Conservation (phyloP, 2,888 invertebrate genomes). For the Sturmia bella region DNA sequence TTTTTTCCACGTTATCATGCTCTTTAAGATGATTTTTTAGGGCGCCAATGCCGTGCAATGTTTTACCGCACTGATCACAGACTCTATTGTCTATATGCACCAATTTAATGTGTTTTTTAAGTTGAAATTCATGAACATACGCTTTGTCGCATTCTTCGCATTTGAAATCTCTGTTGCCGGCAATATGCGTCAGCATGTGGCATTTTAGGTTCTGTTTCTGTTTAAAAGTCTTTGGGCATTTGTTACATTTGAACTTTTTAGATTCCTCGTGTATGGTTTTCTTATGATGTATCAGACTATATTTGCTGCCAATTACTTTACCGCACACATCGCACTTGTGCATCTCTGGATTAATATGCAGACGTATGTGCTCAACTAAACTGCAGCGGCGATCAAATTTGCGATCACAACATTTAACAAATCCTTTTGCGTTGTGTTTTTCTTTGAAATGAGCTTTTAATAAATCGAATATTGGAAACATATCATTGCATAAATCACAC, state of each 20-base stretch:
- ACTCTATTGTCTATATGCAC: slow-evolving; percentile 64
- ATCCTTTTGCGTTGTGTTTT: slow-evolving; percentile 68
- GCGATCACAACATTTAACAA: slow-evolving; percentile 72
- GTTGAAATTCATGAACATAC: slow-evolving; percentile 61
- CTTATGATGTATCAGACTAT: slow-evolving; percentile 69
- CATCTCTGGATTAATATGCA: slow-evolving; percentile 72
- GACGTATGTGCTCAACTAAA: slow-evolving; percentile 72
- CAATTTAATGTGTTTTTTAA: slow-evolving; percentile 68
- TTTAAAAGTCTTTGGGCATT: slow-evolving; percentile 70
- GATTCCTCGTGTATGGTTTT: slow-evolving; percentile 66
- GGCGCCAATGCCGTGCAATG: slow-evolving; percentile 63
- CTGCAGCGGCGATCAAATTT: slow-evolving; percentile 71
- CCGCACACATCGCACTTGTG: slow-evolving; percentile 72
- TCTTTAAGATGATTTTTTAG: slow-evolving; percentile 67
- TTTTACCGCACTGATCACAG: slow-evolving; percentile 71
- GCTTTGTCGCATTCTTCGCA: slow-evolving; percentile 73
- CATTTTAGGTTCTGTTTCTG: slow-evolving; percentile 65
- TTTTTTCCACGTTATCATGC: slow-evolving; percentile 62
- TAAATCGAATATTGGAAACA: slow-evolving; percentile 61
- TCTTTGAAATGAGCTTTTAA: slow-evolving; percentile 70
- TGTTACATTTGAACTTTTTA: slow-evolving; percentile 66
- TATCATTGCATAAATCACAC: slow-evolving; percentile 68
- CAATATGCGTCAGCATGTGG: slow-evolving; percentile 70
- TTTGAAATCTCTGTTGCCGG: slow-evolving; percentile 66
- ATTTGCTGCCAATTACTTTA: slow-evolving; percentile 67